These are phyloP conservation scores for Albula glossodonta DNA, from an alignment of 2,113 vertebrate species.

Conservation along the genomic window DNA sequence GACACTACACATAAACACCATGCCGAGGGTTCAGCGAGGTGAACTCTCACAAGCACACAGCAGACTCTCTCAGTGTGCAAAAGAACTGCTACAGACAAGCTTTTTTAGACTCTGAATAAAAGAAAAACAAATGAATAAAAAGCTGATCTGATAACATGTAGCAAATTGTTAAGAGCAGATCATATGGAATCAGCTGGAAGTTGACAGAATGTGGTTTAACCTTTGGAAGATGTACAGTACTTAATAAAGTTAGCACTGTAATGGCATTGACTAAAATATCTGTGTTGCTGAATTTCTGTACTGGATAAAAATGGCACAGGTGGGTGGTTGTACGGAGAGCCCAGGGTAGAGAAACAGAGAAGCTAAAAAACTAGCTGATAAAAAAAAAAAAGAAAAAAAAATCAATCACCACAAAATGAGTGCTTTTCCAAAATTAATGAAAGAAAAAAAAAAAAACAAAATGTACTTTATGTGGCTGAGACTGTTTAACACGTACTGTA, in stretches of 20 bases:
- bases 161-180: neutral
- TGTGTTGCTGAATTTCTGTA: neutral
- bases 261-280: neutral
- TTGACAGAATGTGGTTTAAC: neutral
- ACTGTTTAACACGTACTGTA: conserved; percentile 35
- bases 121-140: conserved; percentile 21
- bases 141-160: conserved; percentile 3
- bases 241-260: neutral
- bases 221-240: neutral
- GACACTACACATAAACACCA: conserved; percentile 25
- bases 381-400: conserved; percentile 35
- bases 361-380: conserved; percentile 29
- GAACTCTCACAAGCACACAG: neutral
- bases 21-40: neutral
- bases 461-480: conserved; percentile 9
- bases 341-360: neutral
- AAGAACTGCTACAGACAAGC: conserved; percentile 12
- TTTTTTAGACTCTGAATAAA: conserved; percentile 7
- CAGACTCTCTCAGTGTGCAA: neutral
- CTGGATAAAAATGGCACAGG: neutral
- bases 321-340: neutral
- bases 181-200: neutral
- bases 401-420: conserved; percentile 38
- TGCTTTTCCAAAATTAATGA: conserved; percentile 26
- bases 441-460: conserved; percentile 22